A percentile compares a stretch with the other conserved stretches of the same genome.
Conservation (phyloP, 2,797 vertebrate genomes). For the Pseudotriccus pelzelni region DNA sequence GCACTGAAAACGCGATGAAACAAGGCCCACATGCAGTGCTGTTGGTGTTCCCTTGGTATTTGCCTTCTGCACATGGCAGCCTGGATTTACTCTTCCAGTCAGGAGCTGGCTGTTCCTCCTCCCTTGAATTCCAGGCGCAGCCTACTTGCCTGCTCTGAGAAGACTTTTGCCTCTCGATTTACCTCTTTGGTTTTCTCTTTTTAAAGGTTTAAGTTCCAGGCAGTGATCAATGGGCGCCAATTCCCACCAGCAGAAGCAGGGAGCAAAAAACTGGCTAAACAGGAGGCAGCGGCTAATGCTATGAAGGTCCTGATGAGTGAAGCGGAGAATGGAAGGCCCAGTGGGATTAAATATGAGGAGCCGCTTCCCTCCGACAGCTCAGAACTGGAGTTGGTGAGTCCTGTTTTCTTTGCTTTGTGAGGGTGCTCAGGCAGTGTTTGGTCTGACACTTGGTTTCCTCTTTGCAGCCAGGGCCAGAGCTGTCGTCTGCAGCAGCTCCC, state of each 20-base stretch:
- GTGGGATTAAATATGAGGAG: not conserved
- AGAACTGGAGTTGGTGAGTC: constrained; percentile 26
- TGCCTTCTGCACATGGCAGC: not conserved
- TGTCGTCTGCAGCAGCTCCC: not conserved
- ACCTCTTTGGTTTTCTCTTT: not conserved
- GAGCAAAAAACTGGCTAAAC: constrained; percentile 95
- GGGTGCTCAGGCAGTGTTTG: not conserved
- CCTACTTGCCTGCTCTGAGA: not conserved
- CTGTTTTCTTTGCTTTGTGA: not conserved
- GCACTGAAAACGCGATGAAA: not conserved
- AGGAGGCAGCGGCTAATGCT: constrained; percentile 89
- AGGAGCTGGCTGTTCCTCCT: not conserved
- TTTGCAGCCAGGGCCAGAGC: constrained; percentile 37
- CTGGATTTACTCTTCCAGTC: not conserved
- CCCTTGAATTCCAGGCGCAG: not conserved
- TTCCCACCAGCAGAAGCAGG: constrained; percentile 92
- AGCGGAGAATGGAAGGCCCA: constrained; percentile 36
- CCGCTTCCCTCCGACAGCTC: not conserved
- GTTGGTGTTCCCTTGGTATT: fast-evolving
- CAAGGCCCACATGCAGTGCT: not conserved
- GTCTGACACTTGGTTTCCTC: not conserved
- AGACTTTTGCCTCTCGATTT: not conserved
- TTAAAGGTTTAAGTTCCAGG: constrained; percentile 93
- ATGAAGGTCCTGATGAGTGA: constrained; percentile 85
- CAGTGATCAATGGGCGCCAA: constrained; percentile 85